Evolutionary conservation across 2,113 vertebrate species (phyloP), one percentile per base, ranked within the genome.

Genomic region (Periophthalmus modestus): DNA sequence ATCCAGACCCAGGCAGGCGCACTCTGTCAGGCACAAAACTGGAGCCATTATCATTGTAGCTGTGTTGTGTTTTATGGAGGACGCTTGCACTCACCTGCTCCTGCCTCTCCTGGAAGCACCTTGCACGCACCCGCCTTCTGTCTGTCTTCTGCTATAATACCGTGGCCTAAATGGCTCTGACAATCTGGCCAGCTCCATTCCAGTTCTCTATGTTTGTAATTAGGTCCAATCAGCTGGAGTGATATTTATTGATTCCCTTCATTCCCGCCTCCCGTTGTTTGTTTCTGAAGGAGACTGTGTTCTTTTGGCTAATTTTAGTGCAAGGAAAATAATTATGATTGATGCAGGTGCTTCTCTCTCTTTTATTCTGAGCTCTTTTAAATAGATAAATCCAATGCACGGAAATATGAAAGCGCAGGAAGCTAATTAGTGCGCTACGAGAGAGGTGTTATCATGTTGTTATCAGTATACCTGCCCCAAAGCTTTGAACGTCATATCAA

Each of bases 231-330:
- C 91, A 92, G 83, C 69, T 73, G 3, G 81, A 93, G 90, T 91
- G 91, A 93, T 93, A 93, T 92, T 92, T 92, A 93, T 94, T 81
- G 86, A 92, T 93, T 91, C 85, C 80, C 81, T 83, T 86, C 85
- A 70, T 85, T 79, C 68, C 77, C 55, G 66, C 78, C 28, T 82
- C 73, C 72, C 72, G 18, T 58, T 21, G 18, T 52, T 72, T 39
- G 72, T 84, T 70, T 86, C 76, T 84, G 82, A 91, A 92, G 87
- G 85, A 91, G 89, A 89, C 74, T 58, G 73, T 66, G 81, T 77
- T 86, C 69, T 80, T 59, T 59, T 36, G 39, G 78, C 82, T 90
- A 89, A 92, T 88, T 92, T 92, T 91, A 90, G 86, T 61, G 84
- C 80, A 74, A 78, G 87, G 83, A 84, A 87, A 93, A 89, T 91